Evolutionary conservation across 37 sponge, comb jelly and placozoan species (phyloP), one percentile per base, ranked within the genome.

Genomic region (Theonella swinhoei): DNA sequence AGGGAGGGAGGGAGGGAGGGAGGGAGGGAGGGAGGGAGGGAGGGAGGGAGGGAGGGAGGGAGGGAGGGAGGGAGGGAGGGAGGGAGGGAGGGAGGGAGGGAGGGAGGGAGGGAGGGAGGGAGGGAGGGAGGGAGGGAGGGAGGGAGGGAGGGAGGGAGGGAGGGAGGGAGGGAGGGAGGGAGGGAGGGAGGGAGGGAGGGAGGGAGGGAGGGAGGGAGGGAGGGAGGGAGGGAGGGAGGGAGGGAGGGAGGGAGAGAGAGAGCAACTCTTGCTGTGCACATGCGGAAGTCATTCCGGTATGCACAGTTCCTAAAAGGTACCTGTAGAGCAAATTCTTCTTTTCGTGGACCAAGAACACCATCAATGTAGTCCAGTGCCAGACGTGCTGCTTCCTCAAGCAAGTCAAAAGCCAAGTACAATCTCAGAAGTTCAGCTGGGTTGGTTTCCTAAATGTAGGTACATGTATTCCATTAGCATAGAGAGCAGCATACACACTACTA

Each of bases 311-410:
- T n/a, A n/a, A n/a, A n/a, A n/a, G n/a, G n/a, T 20, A 90, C 91
- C 88, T 85, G 29, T 3, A 90, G 23, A 40, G 66, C 88, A 77
- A 81, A 90, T 47, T 34, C 41, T 61, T 80, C 87, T 32, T 76
- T 85, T 9, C 87, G 82, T 24, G 76, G 78, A 25, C 88, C 92
- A 9, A 75, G 39, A 3, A 87, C 88, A 47, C 79, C 88, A 77
- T 91, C 84, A 78, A 91, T 87, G 77, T 83, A 91, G 31, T 87
- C 88, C 39, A 87, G 42, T 8, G 84, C 87, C 36, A 91, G 23
- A 23, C 30, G 42, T 3, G 75, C 34, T 8, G 92, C 92, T 30
- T 34, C 23, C 75, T 87, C 81, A 8, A 91, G 68, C 23, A 81
- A 70, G 64, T 87, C 74, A 71, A 74, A 91, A 24, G 75, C 60